These are phyloP conservation scores for Gobio occitaniae DNA, from an alignment of 2,797 vertebrate species.

Conservation along the genomic window DNA sequence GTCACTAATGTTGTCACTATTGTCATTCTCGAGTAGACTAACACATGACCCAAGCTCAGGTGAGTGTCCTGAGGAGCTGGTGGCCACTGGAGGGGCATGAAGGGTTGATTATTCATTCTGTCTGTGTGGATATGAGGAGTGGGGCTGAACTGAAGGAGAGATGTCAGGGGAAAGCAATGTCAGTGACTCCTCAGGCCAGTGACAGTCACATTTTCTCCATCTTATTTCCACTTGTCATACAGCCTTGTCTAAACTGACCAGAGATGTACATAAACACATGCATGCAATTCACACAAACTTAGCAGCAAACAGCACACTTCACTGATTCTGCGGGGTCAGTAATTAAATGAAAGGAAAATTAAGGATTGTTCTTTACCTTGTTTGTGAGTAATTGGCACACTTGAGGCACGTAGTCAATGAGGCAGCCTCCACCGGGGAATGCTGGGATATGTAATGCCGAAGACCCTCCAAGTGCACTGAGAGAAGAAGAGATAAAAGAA, in stretches of 20 bases:
- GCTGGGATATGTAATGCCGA: slow-evolving; percentile 97
- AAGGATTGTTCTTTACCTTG: slow-evolving; percentile 83
- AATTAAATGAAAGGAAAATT: slow-evolving; percentile 13
- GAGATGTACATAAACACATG: slow-evolving; percentile 60
- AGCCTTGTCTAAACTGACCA: slow-evolving; percentile 65
- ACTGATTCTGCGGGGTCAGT: neutral
- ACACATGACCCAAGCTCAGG: slow-evolving; percentile 36
- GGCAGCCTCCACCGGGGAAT: slow-evolving; percentile 95
- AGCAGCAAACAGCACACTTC: neutral
- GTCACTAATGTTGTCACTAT: slow-evolving; percentile 18
- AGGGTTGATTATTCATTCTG: slow-evolving; percentile 57
- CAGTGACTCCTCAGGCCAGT: slow-evolving; percentile 63
- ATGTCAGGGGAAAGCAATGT: slow-evolving; percentile 14
- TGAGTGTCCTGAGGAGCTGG: slow-evolving; percentile 38
- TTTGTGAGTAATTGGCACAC: slow-evolving; percentile 97
- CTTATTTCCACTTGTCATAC: slow-evolving; percentile 75
- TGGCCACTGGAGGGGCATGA: slow-evolving; percentile 4
- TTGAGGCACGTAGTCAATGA: slow-evolving; percentile 98
- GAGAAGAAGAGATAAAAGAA: slow-evolving; percentile 3
- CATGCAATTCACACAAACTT: slow-evolving; percentile 44
- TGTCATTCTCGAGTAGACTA: slow-evolving; percentile 15
- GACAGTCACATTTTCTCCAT: slow-evolving; percentile 65
- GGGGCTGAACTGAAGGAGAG: slow-evolving; percentile 35
- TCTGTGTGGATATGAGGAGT: neutral
- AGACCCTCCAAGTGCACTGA: slow-evolving; percentile 93